Base-by-base conservation (phyloP, 1,140 invertebrate species). In the Andricus grossulariae region DNA sequence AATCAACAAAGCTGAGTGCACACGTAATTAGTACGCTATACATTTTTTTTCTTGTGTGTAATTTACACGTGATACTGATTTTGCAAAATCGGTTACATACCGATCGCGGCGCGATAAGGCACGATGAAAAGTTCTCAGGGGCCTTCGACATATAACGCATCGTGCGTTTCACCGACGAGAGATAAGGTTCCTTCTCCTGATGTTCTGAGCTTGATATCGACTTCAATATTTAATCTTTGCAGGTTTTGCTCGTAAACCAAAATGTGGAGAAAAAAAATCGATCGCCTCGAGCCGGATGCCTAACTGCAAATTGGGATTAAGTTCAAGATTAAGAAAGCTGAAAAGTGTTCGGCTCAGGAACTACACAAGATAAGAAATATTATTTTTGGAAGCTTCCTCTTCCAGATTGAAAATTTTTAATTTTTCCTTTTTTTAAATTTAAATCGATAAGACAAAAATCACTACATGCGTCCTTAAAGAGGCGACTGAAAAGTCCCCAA, bases 201-300 rank as follows among this genome's bases (percentile, higher is more conserved):
- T 66, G 39, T 66, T 39, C 60, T 66, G 39, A 25, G 5, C 25
- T 66, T 66, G 60, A 66, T 66, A 66, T 16, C 25, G 39, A 66
- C 60, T 66, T 66, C 60, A 66, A 66, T 66, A 66, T 66, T 66
- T 66, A 66, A 66, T 66, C 57, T 66, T 25, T 66, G 60, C 60
- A 66, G 25, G 60, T 66, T 66, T 39, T 13, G 60, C 60, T 39
- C 60, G 60, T 66, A 66, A 66, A 66, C 60, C 39, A 45, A 66
- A 66, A 66, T 39, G 60, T n/a, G 15, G 15, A 66, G 60, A 66
- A 25, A 66, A 39, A 66, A 32, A 66, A 39, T 32, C 57, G 16
- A 66, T 66, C 25, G 60, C 60, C 60, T 66, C 60, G 15, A 39
- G 60, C 60, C 21, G 32, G 60, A 66, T 66, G 25, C 60, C 13